Percentiles rank a stretch among this genome's conserved stretches.
phyloP scores from a whole-genome alignment of 2,113 vertebrate genomes.

The Fregata magnificens region DNA sequence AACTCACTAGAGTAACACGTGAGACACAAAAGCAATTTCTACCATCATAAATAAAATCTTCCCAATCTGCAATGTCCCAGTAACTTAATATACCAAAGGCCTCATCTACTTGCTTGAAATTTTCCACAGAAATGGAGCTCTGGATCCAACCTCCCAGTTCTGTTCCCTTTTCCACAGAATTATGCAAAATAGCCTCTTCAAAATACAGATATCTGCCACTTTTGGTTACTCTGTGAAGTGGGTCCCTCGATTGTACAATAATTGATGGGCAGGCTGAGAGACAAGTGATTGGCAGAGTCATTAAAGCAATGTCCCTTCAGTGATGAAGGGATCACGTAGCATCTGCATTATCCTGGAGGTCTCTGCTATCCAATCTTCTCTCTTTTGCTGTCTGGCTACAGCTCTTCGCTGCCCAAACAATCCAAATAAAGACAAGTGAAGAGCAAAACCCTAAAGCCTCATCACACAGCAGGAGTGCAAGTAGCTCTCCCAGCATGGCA shows the following conservation, averaged over 20 bases:
- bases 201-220: background rate
- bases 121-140: background rate
- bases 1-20: background rate
- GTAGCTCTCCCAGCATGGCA: background rate
- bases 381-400: background rate
- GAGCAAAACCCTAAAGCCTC: background rate
- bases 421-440: background rate
- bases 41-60: background rate
- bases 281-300: conserved; percentile 30
- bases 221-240: background rate
- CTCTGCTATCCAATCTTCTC: background rate
- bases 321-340: background rate
- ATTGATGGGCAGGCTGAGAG: conserved; percentile 9
- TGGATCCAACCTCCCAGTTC: background rate
- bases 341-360: background rate
- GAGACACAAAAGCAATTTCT: background rate
- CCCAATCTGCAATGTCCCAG: background rate
- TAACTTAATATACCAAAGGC: background rate
- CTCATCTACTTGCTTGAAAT: background rate
- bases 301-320: background rate
- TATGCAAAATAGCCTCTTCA: background rate
- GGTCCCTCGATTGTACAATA: background rate
- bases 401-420: background rate
- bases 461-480: background rate
- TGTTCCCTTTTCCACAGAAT: background rate